phyloP scores from a whole-genome alignment of 2,888 invertebrate genomes.

The Leptinotarsa peninsularis region DNA sequence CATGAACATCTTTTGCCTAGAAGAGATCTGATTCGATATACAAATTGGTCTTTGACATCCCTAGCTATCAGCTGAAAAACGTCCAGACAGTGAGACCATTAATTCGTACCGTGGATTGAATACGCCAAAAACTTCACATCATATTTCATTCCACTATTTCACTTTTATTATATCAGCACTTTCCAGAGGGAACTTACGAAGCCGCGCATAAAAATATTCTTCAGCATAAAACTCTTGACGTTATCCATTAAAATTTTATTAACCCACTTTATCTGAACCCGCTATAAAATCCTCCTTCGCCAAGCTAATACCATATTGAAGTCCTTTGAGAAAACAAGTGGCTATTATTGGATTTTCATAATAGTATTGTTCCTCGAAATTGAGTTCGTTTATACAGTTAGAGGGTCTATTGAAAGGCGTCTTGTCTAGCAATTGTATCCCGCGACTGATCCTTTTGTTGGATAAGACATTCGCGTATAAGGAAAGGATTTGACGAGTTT shows the following conservation, averaged over 20 bases:
- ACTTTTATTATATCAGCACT: conserved; percentile 16
- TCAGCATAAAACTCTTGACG: conserved; percentile 10
- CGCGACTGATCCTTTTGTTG: conserved; percentile 2
- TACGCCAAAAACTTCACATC: conserved; percentile 5
- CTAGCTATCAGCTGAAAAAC: background rate
- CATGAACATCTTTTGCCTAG: background rate
- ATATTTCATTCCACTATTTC: conserved; percentile 12
- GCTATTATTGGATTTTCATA: conserved; percentile 4
- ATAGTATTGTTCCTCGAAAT: conserved; percentile 9
- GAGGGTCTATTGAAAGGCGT: background rate
- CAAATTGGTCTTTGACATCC: background rate
- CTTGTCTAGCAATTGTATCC: conserved; percentile 11
- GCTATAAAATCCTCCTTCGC: conserved; percentile 9
- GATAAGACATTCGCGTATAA: background rate
- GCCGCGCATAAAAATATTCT: conserved; percentile 1
- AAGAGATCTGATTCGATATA: background rate
- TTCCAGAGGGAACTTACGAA: conserved; percentile 2
- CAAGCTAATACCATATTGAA: background rate
- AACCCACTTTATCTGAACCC: conserved; percentile 5
- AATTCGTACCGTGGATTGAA: conserved; percentile 3
- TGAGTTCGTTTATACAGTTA: conserved; percentile 18
- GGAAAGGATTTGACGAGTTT: background rate
- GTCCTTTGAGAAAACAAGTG: conserved; percentile 13
- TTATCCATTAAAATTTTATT: conserved; percentile 16
- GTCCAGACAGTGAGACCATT: background rate